These are phyloP conservation scores for Synergus japonicus DNA, from an alignment of 2,888 invertebrate species.

Conservation along the genomic window DNA sequence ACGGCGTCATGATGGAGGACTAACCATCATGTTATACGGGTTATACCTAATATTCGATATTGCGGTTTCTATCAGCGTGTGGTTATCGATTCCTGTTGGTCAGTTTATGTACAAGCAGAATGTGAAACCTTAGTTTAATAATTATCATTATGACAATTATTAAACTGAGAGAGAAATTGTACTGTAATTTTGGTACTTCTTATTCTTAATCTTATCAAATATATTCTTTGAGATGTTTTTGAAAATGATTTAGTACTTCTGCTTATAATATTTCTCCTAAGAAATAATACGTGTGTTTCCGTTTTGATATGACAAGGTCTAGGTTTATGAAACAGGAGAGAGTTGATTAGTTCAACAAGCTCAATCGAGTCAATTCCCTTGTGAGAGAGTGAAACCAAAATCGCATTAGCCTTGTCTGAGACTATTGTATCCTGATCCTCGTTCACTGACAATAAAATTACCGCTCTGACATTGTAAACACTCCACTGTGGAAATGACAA, in stretches of 20 bases:
- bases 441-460: conserved; percentile 25
- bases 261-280: background rate
- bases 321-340: conserved; percentile 11
- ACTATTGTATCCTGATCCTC: conserved; percentile 30
- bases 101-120: background rate
- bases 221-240: no score
- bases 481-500: conserved; percentile 4
- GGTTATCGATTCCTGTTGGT: background rate
- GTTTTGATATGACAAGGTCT: conserved; percentile 14
- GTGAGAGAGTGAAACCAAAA: conserved; percentile 39
- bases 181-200: background rate
- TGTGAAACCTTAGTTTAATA: background rate
- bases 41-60: background rate
- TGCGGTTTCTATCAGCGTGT: background rate
- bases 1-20: background rate
- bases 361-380: conserved; percentile 34
- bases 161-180: background rate
- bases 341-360: conserved; percentile 37
- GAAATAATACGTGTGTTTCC: background rate
- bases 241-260: no score
- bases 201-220: no score
- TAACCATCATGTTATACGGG: background rate
- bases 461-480: conserved; percentile 26
- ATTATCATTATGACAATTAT: background rate
- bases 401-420: conserved; percentile 37